Base-by-base conservation (phyloP, 2,888 invertebrate species). In the Napeogenes sylphis region DNA sequence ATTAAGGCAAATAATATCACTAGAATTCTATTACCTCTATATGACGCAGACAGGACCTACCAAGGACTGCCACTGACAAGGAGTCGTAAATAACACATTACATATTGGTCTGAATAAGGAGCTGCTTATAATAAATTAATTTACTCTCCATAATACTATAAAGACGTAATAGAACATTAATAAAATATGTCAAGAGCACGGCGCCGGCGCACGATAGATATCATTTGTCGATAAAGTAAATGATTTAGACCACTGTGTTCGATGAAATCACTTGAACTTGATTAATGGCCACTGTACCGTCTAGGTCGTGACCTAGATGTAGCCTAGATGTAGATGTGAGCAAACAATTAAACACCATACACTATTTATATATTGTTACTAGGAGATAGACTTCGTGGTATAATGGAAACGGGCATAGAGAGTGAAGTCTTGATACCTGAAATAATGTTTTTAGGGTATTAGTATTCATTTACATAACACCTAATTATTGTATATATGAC, bases 101-200 rank as follows among this genome's bases (percentile, higher is more conserved):
- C 6, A 56, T 59, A 61, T 57, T 58, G 55, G 45, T 47, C 53
- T 59, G 46, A 61, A 61, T 58, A 60, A 63, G 61, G 58, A 38
- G 38, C 51, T 56, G 42, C 56, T 58, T 55, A 42, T 47, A 62
- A 64, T 64, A 62, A 59, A 60, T 45, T 66, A 64, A 70, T 70
- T 63, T 66, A 68, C 70, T 64, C 60, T 65, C 59, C 59, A 55
- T 35, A 54, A 55, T 63, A 61, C 64, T 66, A 55, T 68, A 58
- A 64, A 62, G 64, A 65, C 67, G 57, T 54, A 38, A 56, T 64
- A 56, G 58, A 6, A 30, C 63, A 69, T 69, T 71, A 68, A 69
- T 71, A 69, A 65, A 62, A 66, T 62, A 64, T 67, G 71, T 66
- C 70, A 65, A 66, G 61, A 63, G 58, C 66, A 56, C 59, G 71